These are phyloP conservation scores for Bruchidius siliquastri DNA, from an alignment of 2,888 invertebrate genomes.

Conservation along the genomic window DNA sequence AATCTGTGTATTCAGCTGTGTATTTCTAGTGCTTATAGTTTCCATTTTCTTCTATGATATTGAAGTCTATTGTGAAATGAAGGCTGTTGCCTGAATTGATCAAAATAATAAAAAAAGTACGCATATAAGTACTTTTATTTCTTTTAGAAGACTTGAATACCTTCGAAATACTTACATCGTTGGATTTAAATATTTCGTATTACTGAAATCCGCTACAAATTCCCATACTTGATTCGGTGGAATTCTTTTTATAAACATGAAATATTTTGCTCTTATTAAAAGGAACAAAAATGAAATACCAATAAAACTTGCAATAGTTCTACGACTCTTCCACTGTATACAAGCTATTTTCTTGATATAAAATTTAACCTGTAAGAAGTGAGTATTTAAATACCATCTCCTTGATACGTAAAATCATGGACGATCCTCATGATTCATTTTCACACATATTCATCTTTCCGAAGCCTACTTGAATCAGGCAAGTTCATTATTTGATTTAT, in stretches of 20 bases:
- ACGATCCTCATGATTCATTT: too few relatives aligned
- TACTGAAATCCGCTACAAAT: constrained; percentile 70
- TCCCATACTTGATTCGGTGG: constrained; percentile 64
- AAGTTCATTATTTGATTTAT: too few relatives aligned
- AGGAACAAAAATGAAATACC: constrained; percentile 34
- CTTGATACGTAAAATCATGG: too few relatives aligned
- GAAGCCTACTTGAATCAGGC: too few relatives aligned
- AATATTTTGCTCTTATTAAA: constrained; percentile 35
- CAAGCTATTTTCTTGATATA: constrained; percentile 29
- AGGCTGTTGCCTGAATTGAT: not conserved
- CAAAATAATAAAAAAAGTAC: too few relatives aligned
- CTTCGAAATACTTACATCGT: constrained; percentile 66
- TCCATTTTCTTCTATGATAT: constrained; percentile 59
- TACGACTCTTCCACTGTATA: constrained; percentile 38
- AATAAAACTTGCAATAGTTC: constrained; percentile 27
- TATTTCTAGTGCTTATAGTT: constrained; percentile 68
- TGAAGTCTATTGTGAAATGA: constrained; percentile 55
- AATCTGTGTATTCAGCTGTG: constrained; percentile 58
- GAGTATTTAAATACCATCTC: too few relatives aligned
- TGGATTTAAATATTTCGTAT: constrained; percentile 66
- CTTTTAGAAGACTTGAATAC: constrained; percentile 8
- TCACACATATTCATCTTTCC: too few relatives aligned
- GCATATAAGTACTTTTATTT: not conserved
- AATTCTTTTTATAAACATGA: constrained; percentile 52
- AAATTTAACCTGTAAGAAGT: not conserved